Base-by-base conservation (phyloP, 2,888 invertebrate species). In the Byasa hedistus region DNA sequence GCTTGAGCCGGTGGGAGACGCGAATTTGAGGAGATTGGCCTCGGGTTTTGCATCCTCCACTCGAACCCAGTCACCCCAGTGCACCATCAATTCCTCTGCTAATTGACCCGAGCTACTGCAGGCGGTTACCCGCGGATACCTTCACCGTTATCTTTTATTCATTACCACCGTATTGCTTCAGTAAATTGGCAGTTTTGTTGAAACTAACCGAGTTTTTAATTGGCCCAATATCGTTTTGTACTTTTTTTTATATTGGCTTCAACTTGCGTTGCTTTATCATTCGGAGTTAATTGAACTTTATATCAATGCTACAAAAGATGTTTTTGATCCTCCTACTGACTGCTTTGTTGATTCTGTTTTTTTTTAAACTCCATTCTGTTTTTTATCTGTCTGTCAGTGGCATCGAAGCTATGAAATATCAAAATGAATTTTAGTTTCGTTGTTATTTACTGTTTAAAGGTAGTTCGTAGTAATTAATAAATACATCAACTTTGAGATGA, bases 61-160 rank as follows among this genome's bases (percentile, higher is more conserved):
- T 71, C 66, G 68, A 69, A 70, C 70, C 68, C 71, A 72, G 75
- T 75, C 78, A 73, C 75, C 77, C 75, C 82, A 81, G 84, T 85
- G 82, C 81, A 79, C 79, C 79, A 80, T 79, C 82, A 77, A 79
- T 83, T 84, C 83, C 81, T 81, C 74, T 76, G 75, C 83, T 87
- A 87, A 87, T 87, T 87, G 86, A 60, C 32, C 67, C 67, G 60
- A 60, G 63, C 64, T 63, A 39, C 48, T 22, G 2, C 39, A 58
- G 32, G 8, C 21, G 21, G 2, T n/a, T 22, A 17, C 15, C 55
- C 63, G 27, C 24, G 15, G 67, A 56, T 55, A 52, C 15, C 36
- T 52, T 58, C 39, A 58, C 56, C 12, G 54, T 21, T 8, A 64
- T 67, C 59, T 67, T 67, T 67, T 64, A 67, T 67, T 64, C 67